Percentiles rank a stretch among this genome's conserved stretches.
Conservation (phyloP, 2,113 vertebrate species). For the Cnemophilus loriae region DNA sequence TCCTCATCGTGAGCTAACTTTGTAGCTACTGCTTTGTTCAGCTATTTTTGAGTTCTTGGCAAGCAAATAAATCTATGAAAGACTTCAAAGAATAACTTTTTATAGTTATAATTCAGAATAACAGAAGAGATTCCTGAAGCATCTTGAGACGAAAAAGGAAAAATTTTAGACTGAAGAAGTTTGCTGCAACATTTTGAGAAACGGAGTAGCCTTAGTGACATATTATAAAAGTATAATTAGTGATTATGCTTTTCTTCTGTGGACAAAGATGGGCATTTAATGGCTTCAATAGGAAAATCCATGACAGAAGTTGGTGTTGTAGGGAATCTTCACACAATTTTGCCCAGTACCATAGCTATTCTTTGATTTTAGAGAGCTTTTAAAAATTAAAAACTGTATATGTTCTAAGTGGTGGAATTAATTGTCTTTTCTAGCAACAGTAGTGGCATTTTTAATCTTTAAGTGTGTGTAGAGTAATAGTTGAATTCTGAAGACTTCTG, state of each 20-base stretch:
- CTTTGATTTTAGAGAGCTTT: neutral
- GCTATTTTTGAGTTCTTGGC: slow-evolving; percentile 35
- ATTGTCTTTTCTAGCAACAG: neutral
- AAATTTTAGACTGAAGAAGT: neutral
- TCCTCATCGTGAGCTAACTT: slow-evolving; percentile 14
- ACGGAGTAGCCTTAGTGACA: neutral
- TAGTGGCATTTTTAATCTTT: neutral
- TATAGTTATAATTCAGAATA: neutral
- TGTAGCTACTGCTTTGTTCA: slow-evolving; percentile 6
- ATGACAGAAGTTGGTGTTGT: neutral
- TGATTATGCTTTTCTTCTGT: neutral
- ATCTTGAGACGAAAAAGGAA: neutral
- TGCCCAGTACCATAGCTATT: neutral
- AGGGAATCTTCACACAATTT: neutral
- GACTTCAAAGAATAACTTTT: slow-evolving; percentile 29
- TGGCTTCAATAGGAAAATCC: neutral
- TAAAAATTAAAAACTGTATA: neutral
- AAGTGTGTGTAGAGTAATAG: neutral
- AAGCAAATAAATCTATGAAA: slow-evolving; percentile 12
- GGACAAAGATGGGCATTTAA: neutral
- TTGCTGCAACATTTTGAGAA: neutral
- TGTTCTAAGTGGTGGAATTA: neutral
- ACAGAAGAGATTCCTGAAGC: neutral
- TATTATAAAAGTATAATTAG: neutral
- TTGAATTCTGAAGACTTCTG: neutral